Base-by-base conservation (phyloP, 64 coral and sea anemone species). In the Trachythela sp. region DNA sequence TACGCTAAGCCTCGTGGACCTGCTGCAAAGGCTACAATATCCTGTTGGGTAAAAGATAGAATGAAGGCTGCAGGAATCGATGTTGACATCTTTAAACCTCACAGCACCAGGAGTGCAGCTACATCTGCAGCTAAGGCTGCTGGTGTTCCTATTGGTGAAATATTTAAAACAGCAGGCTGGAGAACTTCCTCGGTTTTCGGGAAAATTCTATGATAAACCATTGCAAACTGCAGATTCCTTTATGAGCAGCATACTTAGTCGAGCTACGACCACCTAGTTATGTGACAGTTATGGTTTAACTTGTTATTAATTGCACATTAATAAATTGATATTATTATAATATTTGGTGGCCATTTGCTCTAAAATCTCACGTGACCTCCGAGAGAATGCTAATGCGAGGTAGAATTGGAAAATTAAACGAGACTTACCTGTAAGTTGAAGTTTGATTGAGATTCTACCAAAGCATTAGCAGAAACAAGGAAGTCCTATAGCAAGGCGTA, bases 391-490 rank as follows among this genome's bases (percentile, higher is more conserved):
- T 88, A 92, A 89, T 89, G 77, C 77, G 48, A 88, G 48, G 87
- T 88, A 88, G 87, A 88, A 76, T 88, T 88, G 67, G 18, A 88
- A 43, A 76, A 88, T 88, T 88, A 68, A 68, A 68, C 59, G 18
- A 68, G 59, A 31, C 59, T 68, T 68, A 68, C 59, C 59, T 68
- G 59, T 88, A 90, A 90, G 89, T 85, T 85, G 89, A 90, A 90
- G 89, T 91, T 91, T 91, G 89, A 91, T 91, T 58, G 90, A 91
- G 90, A 91, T 91, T 91, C 84, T 91, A 91, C 84, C 40, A 56
- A 86, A 87, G 84, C 90, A 92, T 87, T 87, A 76, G 85, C 90
- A 92, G 90, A 77, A 92, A 92, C 86, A 60, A 92, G 48, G 86
- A 92, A 86, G 77, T 88, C 91, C 88, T 75, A 87, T 50, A n/a